A percentile compares a stretch with the other conserved stretches of the same genome.
phyloP scores from a whole-genome alignment of 2,888 invertebrate species.

The Parnassius glacialis region DNA sequence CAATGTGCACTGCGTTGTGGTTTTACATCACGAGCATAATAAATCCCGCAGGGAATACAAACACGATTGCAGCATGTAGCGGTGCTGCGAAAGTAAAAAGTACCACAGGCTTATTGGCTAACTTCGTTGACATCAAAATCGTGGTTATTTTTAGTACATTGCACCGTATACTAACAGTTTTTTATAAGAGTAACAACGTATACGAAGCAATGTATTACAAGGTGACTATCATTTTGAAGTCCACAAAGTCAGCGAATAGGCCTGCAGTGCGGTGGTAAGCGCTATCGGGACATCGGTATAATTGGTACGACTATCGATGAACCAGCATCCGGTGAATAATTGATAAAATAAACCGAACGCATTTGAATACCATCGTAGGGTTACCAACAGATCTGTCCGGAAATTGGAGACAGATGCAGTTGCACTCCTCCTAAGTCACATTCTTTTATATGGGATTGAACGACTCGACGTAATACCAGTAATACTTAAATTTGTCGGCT shows the following conservation, averaged over 20 bases:
- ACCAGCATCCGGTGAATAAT: conserved; percentile 56
- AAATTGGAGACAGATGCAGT: background rate
- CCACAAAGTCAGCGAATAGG: too few relatives aligned
- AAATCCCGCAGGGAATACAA: conserved; percentile 41
- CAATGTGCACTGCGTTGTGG: conserved; percentile 38
- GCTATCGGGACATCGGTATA: conserved; percentile 34
- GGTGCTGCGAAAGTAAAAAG: conserved; percentile 7
- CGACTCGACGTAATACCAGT: too few relatives aligned
- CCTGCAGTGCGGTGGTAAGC: conserved; percentile 4
- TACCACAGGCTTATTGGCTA: too few relatives aligned
- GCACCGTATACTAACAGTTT: too few relatives aligned
- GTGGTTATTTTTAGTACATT: too few relatives aligned
- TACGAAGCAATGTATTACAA: too few relatives aligned
- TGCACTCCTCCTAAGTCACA: too few relatives aligned
- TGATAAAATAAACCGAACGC: conserved; percentile 56
- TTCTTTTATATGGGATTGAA: too few relatives aligned
- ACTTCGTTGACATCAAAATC: too few relatives aligned
- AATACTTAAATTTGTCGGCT: too few relatives aligned
- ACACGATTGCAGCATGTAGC: conserved; percentile 27
- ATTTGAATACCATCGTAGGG: conserved; percentile 14
- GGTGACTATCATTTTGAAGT: too few relatives aligned
- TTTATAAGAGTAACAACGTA: too few relatives aligned
- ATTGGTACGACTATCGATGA: conserved; percentile 51
- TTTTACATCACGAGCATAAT: conserved; percentile 42
- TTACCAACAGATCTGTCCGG: conserved; percentile 1